Percentiles rank a stretch among this genome's conserved stretches.
These are phyloP conservation scores for Orientallactaga bullata DNA, from an alignment of 2,113 vertebrate species.

Conservation along the genomic window DNA sequence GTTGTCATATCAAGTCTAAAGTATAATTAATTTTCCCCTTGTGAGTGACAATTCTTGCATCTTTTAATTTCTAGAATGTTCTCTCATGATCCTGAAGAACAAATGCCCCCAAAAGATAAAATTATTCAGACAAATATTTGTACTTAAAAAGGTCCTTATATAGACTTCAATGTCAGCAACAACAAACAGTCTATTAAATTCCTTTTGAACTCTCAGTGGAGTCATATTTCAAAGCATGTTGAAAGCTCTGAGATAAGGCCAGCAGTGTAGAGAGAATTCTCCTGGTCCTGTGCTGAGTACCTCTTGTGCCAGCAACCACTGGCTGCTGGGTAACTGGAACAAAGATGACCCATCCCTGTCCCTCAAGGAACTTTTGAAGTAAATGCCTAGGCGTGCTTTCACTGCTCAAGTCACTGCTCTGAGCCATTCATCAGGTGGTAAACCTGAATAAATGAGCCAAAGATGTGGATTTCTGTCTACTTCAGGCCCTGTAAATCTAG, in stretches of 20 bases:
- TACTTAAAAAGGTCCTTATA: neutral
- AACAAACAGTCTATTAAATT: neutral
- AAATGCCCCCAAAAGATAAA: constrained; percentile 23
- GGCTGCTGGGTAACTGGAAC: neutral
- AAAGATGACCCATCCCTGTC: neutral
- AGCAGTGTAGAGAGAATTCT: neutral
- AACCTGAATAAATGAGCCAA: neutral
- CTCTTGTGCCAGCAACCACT: neutral
- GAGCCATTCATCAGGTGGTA: neutral
- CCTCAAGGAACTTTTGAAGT: neutral
- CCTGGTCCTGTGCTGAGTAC: rapidly evolving
- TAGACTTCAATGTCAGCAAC: constrained; percentile 7
- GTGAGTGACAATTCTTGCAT: neutral
- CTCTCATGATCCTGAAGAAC: neutral
- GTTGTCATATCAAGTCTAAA: neutral
- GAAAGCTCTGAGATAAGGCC: neutral
- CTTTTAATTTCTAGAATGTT: constrained; percentile 36
- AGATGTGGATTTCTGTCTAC: neutral
- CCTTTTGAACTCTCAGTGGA: neutral
- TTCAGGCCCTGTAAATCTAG: neutral
- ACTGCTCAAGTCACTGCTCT: neutral
- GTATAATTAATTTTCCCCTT: neutral
- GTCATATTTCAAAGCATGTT: neutral
- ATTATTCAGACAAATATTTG: constrained; percentile 27
- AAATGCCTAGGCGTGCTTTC: neutral